These are phyloP conservation scores for Neria commutata DNA, from an alignment of 2,888 invertebrate species.

Conservation along the genomic window DNA sequence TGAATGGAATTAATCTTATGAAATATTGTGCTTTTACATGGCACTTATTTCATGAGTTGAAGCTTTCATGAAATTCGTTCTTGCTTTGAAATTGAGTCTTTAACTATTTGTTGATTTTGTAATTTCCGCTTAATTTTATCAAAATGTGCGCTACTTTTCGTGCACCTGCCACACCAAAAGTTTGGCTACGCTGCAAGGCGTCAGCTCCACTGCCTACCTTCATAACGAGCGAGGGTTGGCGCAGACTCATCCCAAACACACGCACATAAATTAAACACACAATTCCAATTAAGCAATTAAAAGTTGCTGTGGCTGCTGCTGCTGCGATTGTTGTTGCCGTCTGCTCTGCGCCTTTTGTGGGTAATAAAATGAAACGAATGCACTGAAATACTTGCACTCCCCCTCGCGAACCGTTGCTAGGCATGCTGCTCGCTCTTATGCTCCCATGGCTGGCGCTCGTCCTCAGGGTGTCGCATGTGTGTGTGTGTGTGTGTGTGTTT, in stretches of 20 bases:
- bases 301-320: constrained; percentile 31
- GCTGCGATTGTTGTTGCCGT: not conserved
- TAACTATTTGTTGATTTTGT: too few relatives aligned
- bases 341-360: constrained; percentile 22
- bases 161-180: not conserved
- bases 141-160: too few relatives aligned
- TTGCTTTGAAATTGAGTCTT: too few relatives aligned
- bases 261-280: constrained; percentile 39
- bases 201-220: not conserved
- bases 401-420: not conserved
- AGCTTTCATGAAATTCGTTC: too few relatives aligned
- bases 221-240: not conserved
- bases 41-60: too few relatives aligned
- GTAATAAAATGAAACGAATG: constrained; percentile 35
- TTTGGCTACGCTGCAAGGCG: not conserved
- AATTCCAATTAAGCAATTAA: constrained; percentile 59
- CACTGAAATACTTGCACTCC: not conserved
- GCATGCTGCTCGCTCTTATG: not conserved
- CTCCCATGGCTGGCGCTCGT: not conserved
- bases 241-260: not conserved
- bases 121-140: too few relatives aligned
- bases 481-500: constrained; percentile 22
- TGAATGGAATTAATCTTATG: too few relatives aligned
- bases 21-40: too few relatives aligned
- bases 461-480: not conserved